Evolutionary conservation across 2,797 vertebrate genomes (phyloP).

Genomic region (Erethizon dorsatum): DNA sequence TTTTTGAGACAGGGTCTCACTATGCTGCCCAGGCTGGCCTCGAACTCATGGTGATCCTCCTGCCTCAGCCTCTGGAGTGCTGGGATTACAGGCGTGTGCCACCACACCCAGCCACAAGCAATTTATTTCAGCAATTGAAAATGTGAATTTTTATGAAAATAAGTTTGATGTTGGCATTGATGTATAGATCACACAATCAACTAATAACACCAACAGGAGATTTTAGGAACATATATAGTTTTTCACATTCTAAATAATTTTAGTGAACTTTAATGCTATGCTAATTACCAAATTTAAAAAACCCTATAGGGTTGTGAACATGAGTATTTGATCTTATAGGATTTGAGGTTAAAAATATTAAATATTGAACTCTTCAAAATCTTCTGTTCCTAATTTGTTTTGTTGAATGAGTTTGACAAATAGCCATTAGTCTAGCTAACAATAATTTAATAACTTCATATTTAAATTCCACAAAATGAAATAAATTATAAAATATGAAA

Average conservation of each 20-base stretch:
- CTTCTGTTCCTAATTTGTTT: background rate
- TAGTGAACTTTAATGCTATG: background rate
- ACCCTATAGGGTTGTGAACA: background rate
- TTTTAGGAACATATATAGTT: conserved; percentile 43
- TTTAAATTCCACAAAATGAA: conserved; percentile 29
- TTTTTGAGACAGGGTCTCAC: background rate
- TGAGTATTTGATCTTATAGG: background rate
- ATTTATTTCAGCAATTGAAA: background rate
- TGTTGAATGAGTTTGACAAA: background rate
- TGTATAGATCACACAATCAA: background rate
- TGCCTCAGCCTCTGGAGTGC: background rate
- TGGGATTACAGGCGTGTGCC: background rate
- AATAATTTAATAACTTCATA: conserved; percentile 53
- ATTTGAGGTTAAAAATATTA: conserved; percentile 30
- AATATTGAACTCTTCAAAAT: background rate
- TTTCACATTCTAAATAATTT: background rate
- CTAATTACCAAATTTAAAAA: background rate
- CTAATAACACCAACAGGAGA: background rate
- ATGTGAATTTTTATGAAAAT: background rate
- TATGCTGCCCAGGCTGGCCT: background rate
- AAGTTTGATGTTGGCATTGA: background rate
- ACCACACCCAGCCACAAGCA: background rate
- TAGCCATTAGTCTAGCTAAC: background rate
- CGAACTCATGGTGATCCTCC: background rate
- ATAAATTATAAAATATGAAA: conserved; percentile 57